Evolutionary conservation across 30 jellyfish, hydroid and myxozoan genomes (phyloP).

Genomic region (Euphysa ruthae): DNA sequence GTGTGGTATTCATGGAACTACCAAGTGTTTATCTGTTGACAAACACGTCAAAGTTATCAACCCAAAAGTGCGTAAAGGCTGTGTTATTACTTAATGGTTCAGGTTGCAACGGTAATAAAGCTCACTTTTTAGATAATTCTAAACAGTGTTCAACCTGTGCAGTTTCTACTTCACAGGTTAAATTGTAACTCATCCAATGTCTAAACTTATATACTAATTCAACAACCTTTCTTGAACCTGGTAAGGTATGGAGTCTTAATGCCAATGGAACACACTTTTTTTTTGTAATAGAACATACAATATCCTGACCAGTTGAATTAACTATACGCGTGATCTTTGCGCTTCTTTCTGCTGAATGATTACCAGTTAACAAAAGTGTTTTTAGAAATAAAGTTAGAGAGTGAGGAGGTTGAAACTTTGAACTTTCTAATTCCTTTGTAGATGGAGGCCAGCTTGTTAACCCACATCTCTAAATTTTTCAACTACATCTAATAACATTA

Average conservation of each 20-base stretch:
- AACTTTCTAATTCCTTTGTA: too few species aligned
- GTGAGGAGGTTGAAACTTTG: too few species aligned
- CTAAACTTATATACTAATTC: conserved; percentile 27
- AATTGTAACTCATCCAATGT: conserved; percentile 29
- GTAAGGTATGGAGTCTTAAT: conserved; percentile 27
- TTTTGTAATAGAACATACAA: too few species aligned
- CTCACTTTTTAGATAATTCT: neutral
- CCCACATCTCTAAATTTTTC: too few species aligned
- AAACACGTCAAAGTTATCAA: conserved; percentile 29
- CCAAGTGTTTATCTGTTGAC: conserved; percentile 12
- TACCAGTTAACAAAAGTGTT: too few species aligned
- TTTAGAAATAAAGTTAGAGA: too few species aligned
- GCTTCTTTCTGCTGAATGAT: too few species aligned
- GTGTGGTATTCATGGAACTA: conserved; percentile 20
- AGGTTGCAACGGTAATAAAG: conserved; percentile 10
- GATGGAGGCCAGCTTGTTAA: too few species aligned
- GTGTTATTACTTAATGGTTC: conserved; percentile 19
- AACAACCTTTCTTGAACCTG: conserved; percentile 39
- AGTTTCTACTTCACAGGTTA: conserved; percentile 29
- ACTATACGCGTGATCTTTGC: too few species aligned
- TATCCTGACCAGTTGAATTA: too few species aligned
- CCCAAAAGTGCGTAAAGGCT: conserved; percentile 42
- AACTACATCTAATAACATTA: too few species aligned
- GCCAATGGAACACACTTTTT: too few species aligned
- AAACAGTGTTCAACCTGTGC: conserved; percentile 33